Base-by-base conservation (phyloP, 2,113 vertebrate species). In the Myotis brandtii region DNA sequence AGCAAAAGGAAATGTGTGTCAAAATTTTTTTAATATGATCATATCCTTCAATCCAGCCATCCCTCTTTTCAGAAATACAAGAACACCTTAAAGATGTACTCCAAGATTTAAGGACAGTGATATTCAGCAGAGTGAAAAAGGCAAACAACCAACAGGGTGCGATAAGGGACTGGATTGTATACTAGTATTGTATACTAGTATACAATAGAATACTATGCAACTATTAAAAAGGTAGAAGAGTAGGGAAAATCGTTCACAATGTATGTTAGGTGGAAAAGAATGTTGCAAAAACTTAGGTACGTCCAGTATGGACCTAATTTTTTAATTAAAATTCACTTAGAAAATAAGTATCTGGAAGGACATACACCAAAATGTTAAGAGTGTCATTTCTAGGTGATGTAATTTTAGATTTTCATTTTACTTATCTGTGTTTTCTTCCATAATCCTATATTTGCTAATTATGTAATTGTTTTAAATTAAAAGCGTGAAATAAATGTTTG, bases 341-440 rank as follows among this genome's bases (percentile, higher is more conserved):
- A 80, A 21, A 77, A 93, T 1, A 77, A 69, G 10, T 91, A 72
- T 83, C 66, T 82, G 46, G 52, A 89, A 91, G 37, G 72, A 12
- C 43, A 70, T 30, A 30, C 54, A 62, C 43, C 69, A 92, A 82
- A 89, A 75, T 87, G 17, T 84, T 83, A 80, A 48, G 40, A 87
- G 34, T 90, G 18, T 75, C 86, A 92, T 77, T 17, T 80, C 37
- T 75, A 27, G 20, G 21, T 77, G 82, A 86, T 72, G 8, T 8
- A 9, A 46, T 90, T 85, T 66, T 92, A 86, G 13, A 75, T 84
- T 92, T 92, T 56, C 64, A 83, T 93, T 95, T 96, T 96, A 40
- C 21, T 59, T n/a, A 83, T 43, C 18, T 76, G 4, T 80, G 69
- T 89, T n/a, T 83, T 94, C 18, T 59, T 16, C 69, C 54, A 72